These are phyloP conservation scores for Burhinus bistriatus DNA, from an alignment of 2,113 vertebrate species.

Conservation along the genomic window DNA sequence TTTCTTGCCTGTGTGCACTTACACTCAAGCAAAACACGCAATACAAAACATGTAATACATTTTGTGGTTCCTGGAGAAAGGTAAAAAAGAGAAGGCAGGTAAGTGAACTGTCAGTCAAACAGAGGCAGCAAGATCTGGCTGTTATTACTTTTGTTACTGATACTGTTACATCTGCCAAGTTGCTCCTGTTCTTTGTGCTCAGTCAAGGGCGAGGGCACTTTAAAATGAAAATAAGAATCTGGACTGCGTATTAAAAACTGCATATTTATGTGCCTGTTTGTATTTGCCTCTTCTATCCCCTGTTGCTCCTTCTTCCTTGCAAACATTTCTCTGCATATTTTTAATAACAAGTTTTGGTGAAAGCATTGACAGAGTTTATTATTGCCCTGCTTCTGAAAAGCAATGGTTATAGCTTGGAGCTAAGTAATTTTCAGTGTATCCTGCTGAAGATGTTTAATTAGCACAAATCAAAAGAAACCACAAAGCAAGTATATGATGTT, in stretches of 20 bases:
- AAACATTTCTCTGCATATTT: neutral
- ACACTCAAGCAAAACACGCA: neutral
- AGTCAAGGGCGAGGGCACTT: constrained; percentile 7
- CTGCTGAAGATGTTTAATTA: constrained; percentile 41
- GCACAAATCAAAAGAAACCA: constrained; percentile 21
- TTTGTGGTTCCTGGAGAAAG: constrained; percentile 16
- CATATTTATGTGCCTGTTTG: constrained; percentile 16
- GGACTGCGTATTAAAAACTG: neutral
- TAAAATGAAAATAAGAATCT: constrained; percentile 29
- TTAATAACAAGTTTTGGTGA: neutral
- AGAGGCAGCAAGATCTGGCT: neutral
- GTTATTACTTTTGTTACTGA: constrained; percentile 1
- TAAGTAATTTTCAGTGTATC: neutral
- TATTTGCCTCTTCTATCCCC: neutral
- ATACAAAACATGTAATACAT: neutral
- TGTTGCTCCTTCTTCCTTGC: neutral
- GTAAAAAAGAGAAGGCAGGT: neutral
- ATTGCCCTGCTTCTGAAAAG: constrained; percentile 4
- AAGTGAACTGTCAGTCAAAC: constrained; percentile 34
- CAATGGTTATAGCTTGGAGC: neutral
- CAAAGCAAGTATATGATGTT: neutral
- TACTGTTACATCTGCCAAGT: neutral
- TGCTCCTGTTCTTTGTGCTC: neutral
- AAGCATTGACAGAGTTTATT: constrained; percentile 6
- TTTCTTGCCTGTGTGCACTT: constrained; percentile 14